Conservation (phyloP, 2,113 vertebrate species). For the Microcebus murinus region DNA sequence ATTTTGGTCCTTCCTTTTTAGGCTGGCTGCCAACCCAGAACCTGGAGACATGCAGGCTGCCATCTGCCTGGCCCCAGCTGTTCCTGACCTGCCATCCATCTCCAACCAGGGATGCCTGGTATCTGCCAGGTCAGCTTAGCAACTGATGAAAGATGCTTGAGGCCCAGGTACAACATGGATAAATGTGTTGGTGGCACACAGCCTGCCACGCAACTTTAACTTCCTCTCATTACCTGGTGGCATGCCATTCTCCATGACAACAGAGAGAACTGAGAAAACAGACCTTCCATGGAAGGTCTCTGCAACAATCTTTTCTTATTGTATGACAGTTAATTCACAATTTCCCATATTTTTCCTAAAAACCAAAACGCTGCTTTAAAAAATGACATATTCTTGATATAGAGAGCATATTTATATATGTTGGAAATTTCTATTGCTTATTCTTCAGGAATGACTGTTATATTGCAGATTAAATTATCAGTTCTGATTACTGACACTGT, state of each 20-base stretch:
- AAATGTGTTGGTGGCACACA: not conserved
- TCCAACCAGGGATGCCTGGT: conserved; percentile 61
- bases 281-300: not conserved
- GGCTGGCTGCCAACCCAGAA: conserved; percentile 53
- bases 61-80: conserved; percentile 67
- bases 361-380: not conserved
- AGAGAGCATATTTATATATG: not conserved
- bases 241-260: conserved; percentile 33
- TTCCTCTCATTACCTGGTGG: not conserved
- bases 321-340: not conserved
- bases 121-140: conserved; percentile 70
- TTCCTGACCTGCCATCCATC: conserved; percentile 67
- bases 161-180: not conserved
- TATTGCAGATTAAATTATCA: not conserved
- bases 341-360: not conserved
- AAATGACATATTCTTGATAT: not conserved
- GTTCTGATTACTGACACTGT: not conserved
- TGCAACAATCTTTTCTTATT: not conserved
- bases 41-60: conserved; percentile 46
- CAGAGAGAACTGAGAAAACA: not conserved
- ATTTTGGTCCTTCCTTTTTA: conserved; percentile 50
- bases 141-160: conserved; percentile 37
- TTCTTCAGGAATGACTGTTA: not conserved
- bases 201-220: not conserved
- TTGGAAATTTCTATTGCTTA: not conserved